A percentile compares a stretch with the other conserved stretches of the same genome.
These are phyloP conservation scores for Ariopsis seemanni DNA, from an alignment of 2,113 vertebrate species.

Conservation along the genomic window DNA sequence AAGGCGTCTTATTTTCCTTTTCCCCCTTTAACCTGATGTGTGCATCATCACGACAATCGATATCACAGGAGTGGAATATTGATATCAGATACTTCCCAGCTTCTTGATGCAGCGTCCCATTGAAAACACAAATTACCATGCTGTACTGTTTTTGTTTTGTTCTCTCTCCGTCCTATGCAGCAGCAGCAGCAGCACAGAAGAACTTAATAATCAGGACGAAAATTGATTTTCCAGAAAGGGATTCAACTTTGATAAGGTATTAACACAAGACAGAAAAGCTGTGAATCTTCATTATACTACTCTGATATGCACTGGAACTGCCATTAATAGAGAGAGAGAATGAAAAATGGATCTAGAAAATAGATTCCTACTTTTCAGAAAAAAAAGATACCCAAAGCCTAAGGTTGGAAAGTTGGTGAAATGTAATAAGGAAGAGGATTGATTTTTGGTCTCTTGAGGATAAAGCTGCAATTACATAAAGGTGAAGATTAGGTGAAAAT, in stretches of 20 bases:
- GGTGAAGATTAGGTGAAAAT: conserved; percentile 41
- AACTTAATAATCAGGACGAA: conserved; percentile 81
- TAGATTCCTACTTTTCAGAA: conserved; percentile 56
- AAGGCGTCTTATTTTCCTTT: conserved; percentile 17
- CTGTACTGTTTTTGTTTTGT: neutral
- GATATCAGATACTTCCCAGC: conserved; percentile 54
- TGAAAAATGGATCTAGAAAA: conserved; percentile 60
- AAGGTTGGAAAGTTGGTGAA: conserved; percentile 25
- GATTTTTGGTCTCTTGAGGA: conserved; percentile 40
- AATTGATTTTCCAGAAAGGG: conserved; percentile 82
- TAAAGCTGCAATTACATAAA: conserved; percentile 48
- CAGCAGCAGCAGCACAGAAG: conserved; percentile 64
- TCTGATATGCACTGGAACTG: conserved; percentile 77
- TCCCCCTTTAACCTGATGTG: conserved; percentile 34
- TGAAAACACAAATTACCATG: conserved; percentile 44
- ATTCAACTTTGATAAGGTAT: conserved; percentile 82
- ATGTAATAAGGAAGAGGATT: conserved; percentile 38
- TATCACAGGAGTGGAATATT: conserved; percentile 47
- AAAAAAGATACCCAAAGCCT: conserved; percentile 40
- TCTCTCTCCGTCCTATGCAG: conserved; percentile 10
- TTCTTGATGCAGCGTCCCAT: conserved; percentile 36
- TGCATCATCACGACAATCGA: conserved; percentile 48
- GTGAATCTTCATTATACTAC: conserved; percentile 81
- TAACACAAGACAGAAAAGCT: conserved; percentile 76
- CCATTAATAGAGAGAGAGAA: conserved; percentile 59